phyloP scores from a whole-genome alignment of 2,113 vertebrate genomes.

The Echinops telfairi region DNA sequence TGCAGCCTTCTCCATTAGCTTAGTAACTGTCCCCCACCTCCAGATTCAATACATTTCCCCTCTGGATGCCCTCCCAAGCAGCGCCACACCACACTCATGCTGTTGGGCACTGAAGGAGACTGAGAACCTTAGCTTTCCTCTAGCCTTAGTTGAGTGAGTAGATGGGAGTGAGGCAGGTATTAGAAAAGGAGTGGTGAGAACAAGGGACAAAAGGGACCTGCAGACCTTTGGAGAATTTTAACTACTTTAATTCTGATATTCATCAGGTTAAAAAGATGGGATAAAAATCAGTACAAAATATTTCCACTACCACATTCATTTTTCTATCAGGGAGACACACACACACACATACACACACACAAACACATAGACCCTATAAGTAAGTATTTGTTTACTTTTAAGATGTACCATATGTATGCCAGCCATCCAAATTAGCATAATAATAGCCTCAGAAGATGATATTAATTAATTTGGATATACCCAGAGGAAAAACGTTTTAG shows the following conservation, averaged over 20 bases:
- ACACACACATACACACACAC: not conserved
- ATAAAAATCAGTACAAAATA: constrained; percentile 28
- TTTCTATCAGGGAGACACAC: not conserved
- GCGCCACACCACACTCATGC: not conserved
- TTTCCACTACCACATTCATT: not conserved
- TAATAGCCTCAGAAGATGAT: not conserved
- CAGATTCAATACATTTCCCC: not conserved
- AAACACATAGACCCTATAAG: not conserved
- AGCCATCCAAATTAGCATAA: not conserved
- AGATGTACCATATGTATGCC: not conserved
- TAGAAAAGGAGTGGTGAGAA: not conserved
- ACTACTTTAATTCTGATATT: not conserved
- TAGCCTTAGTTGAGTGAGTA: not conserved
- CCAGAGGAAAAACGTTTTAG: not conserved
- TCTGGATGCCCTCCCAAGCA: not conserved
- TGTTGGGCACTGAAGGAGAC: not conserved
- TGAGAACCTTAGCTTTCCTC: not conserved
- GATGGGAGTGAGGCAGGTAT: not conserved
- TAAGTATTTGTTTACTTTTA: not conserved
- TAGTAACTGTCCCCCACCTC: not conserved
- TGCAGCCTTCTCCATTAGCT: not conserved
- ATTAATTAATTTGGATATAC: not conserved
- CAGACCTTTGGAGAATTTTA: not conserved
- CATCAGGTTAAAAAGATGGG: not conserved
- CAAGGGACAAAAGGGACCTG: not conserved